phyloP scores from a whole-genome alignment of 2,888 invertebrate genomes.

The Pemphredon lugubris region DNA sequence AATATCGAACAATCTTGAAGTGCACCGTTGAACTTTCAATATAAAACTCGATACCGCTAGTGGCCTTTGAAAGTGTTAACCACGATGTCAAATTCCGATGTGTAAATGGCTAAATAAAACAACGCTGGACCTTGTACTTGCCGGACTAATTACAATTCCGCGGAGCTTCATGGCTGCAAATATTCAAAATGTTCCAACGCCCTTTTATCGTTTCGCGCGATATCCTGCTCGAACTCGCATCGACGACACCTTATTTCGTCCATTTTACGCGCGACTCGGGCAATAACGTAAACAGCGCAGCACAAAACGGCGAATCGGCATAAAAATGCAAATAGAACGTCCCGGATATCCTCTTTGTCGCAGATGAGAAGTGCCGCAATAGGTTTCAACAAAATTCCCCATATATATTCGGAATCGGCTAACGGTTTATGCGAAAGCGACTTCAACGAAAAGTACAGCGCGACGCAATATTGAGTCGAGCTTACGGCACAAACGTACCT shows the following conservation, averaged over 20 bases:
- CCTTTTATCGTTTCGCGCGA: no score
- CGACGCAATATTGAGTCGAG: conserved; percentile 52
- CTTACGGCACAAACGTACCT: conserved; percentile 46
- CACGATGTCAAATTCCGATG: no score
- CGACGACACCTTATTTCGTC: no score
- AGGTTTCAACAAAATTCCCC: conserved; percentile 61
- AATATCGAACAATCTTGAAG: conserved; percentile 52
- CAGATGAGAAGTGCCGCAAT: conserved; percentile 46
- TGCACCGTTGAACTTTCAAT: conserved; percentile 31
- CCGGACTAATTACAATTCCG: no score
- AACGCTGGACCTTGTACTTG: no score
- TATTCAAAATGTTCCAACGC: no score
- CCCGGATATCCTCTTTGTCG: conserved; percentile 7
- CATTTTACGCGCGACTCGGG: no score
- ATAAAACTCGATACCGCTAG: no score
- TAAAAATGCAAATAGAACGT: conserved; percentile 16
- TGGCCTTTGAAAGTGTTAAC: no score
- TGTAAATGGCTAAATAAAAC: no score
- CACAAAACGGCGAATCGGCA: background rate
- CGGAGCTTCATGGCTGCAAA: no score
- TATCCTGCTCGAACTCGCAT: no score
- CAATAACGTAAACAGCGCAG: background rate
- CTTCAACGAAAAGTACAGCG: conserved; percentile 40
- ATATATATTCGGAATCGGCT: conserved; percentile 53
- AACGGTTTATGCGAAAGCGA: conserved; percentile 57